Percentiles rank a stretch among this genome's conserved stretches.
Evolutionary conservation across 2,888 invertebrate species (phyloP).

Genomic region (Philonicus albiceps): DNA sequence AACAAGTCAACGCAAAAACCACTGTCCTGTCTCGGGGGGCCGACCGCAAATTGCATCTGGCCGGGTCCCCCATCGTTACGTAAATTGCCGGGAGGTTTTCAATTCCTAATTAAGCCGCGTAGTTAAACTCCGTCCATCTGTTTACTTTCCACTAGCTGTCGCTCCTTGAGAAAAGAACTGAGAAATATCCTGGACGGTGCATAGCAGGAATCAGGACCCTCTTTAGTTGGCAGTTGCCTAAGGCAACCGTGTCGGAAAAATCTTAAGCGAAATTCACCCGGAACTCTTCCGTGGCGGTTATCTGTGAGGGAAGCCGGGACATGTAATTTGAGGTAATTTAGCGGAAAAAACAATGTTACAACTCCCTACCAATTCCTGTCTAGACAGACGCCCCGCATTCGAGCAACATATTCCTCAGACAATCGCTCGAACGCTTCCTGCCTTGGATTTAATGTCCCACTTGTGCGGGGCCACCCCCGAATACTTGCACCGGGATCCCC

Average conservation of each 20-base stretch:
- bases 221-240: neutral
- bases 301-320: neutral
- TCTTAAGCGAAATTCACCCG: neutral
- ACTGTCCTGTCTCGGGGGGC: neutral
- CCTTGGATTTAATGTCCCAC: neutral
- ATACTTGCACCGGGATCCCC: neutral
- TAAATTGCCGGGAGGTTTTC: neutral
- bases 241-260: neutral
- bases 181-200: neutral
- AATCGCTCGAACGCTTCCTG: neutral
- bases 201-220: neutral
- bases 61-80: neutral
- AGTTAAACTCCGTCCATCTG: neutral
- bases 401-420: neutral
- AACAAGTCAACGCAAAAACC: neutral
- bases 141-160: neutral
- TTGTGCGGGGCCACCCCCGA: neutral
- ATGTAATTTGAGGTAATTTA: constrained; percentile 32
- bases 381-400: neutral
- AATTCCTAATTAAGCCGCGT: neutral
- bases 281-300: neutral
- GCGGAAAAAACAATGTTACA: constrained; percentile 20
- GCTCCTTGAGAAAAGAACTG: neutral
- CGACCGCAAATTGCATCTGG: neutral
- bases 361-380: neutral